Base-by-base conservation (phyloP, 1,140 invertebrate species). In the Bombus consobrinus region DNA sequence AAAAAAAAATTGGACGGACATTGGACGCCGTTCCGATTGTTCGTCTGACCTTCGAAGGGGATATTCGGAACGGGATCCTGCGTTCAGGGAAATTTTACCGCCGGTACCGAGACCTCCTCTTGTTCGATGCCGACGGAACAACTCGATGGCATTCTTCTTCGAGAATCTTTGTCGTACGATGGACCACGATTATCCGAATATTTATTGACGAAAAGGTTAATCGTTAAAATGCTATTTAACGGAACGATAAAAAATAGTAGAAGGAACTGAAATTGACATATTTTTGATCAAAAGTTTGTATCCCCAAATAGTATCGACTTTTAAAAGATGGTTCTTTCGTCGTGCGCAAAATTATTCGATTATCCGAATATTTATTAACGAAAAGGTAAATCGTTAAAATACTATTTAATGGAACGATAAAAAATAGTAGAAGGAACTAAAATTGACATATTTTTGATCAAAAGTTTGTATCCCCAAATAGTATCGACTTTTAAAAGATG, bases 1-100 rank as follows among this genome's bases (percentile, higher is more conserved):
- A n/a, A n/a, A 34, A 83, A 89, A 91, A 91, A 90, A 71, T 73
- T 81, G 37, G 0, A 69, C 34, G 47, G 15, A 8, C 71, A 89
- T 82, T 86, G 74, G 41, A 66, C 32, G 6, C 47, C 66, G 43
- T 73, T 86, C 78, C 79, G 62, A 87, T 88, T 84, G 87, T 74
- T 71, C 39, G 2, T 41, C 59, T 22, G 84, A 73, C 90, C 90
- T 91, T 91, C 71, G 28, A 57, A 13, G 10, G 9, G 10, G 22
- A 79, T 64, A 53, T 59, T 77, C 18, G 12, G 22, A n/a, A 22
- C 43, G 22, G 22, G 5, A 15, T 15, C 6, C 25, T 8, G 47
- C 37, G 39, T 53, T 43, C 39, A 34, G 18, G 32, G 43, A 74
- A 69, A 32, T 57, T 62, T 39, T 43, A 9, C 43, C 73, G 68